phyloP scores from a whole-genome alignment of 35 echinoderm and acorn worm species.

The Ophiothrix spiculata region DNA sequence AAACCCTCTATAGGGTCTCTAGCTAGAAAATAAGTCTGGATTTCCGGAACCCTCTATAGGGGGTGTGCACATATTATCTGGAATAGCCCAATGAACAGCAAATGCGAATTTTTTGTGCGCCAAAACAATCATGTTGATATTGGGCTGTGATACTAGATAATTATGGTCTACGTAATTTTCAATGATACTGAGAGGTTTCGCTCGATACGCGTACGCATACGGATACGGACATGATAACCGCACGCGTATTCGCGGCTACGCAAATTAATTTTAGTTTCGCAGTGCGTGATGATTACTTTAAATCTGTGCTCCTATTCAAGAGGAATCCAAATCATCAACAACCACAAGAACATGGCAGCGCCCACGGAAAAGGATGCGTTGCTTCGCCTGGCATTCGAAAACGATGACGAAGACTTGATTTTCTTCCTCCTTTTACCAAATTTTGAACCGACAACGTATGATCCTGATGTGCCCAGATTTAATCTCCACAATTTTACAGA shows the following conservation, averaged over 20 bases:
- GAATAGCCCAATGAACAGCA: too few species aligned
- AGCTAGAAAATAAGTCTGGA: too few species aligned
- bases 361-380: constrained; percentile 9
- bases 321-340: neutral
- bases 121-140: too few species aligned
- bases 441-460: constrained; percentile 13
- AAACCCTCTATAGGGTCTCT: too few species aligned
- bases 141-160: too few species aligned
- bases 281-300: neutral
- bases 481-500: constrained; percentile 20
- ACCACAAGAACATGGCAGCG: constrained; percentile 7
- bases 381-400: constrained; percentile 25
- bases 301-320: neutral
- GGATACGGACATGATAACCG: constrained; percentile 6
- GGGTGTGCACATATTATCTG: too few species aligned
- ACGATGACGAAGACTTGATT: constrained; percentile 7
- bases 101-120: too few species aligned
- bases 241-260: neutral
- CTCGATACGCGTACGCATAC: neutral
- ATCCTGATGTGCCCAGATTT: constrained; percentile 33
- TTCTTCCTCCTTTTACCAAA: constrained; percentile 7
- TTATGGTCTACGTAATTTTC: too few species aligned
- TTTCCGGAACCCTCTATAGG: too few species aligned
- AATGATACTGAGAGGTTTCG: constrained; percentile 38
- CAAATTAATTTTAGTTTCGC: constrained; percentile 11